Conservation (phyloP, 2,113 vertebrate species). For the Mobula birostris region DNA sequence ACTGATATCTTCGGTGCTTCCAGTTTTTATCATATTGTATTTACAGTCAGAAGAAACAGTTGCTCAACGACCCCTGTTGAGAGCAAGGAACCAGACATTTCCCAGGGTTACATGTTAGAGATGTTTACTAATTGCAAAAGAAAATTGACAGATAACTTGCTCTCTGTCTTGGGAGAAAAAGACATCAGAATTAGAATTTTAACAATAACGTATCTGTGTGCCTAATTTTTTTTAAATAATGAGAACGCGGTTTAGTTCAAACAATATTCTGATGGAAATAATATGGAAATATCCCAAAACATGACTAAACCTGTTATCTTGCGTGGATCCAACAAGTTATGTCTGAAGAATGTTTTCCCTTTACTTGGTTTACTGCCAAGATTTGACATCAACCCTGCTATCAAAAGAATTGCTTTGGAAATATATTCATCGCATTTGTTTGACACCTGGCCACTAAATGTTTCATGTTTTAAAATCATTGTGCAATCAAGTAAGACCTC, state of each 20-base stretch:
- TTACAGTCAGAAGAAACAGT: not conserved
- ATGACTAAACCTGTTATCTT: not conserved
- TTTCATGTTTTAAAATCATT: not conserved
- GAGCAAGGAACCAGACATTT: not conserved
- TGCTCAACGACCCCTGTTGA: constrained; percentile 4
- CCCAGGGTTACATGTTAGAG: not conserved
- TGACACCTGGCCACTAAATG: not conserved
- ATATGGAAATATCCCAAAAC: not conserved
- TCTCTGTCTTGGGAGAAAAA: not conserved
- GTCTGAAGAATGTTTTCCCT: not conserved
- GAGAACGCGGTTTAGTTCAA: not conserved
- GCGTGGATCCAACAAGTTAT: not conserved
- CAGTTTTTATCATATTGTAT: not conserved
- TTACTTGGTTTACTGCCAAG: not conserved
- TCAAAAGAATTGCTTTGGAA: not conserved
- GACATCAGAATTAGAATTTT: not conserved
- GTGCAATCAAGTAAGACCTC: not conserved
- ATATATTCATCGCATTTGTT: not conserved
- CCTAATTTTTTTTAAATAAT: not conserved
- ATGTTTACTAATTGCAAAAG: not conserved
- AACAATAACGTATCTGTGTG: not conserved
- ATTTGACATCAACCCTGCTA: not conserved
- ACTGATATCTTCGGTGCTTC: not conserved
- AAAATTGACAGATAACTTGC: not conserved
- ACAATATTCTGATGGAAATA: not conserved